These are phyloP conservation scores for Neogale vison DNA, from an alignment of 2,113 vertebrate genomes.

Conservation along the genomic window DNA sequence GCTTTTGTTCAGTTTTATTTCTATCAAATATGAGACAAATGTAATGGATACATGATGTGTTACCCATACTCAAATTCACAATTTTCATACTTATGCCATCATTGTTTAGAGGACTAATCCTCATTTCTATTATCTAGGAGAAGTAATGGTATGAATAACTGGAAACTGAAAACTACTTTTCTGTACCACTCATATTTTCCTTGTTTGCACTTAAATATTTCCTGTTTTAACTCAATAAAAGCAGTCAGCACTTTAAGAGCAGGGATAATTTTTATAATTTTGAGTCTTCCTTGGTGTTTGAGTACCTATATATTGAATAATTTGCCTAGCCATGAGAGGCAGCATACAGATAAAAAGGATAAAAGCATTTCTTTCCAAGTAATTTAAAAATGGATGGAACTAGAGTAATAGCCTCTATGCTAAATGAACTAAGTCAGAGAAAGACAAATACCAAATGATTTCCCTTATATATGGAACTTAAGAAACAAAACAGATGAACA, in stretches of 20 bases:
- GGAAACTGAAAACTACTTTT: conserved; percentile 58
- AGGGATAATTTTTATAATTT: conserved; percentile 49
- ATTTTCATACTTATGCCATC: conserved; percentile 40
- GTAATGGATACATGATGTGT: conserved; percentile 26
- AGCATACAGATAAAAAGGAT: conserved; percentile 35
- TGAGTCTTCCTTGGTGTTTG: conserved; percentile 33
- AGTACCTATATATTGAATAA: conserved; percentile 36
- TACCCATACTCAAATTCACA: conserved; percentile 25
- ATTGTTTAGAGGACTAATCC: conserved; percentile 11
- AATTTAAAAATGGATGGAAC: conserved; percentile 21
- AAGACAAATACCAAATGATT: background rate
- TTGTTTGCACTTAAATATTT: conserved; percentile 56
- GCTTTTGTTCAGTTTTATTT: conserved; percentile 48
- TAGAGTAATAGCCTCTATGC: background rate
- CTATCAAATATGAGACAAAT: conserved; percentile 19
- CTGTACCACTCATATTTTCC: background rate
- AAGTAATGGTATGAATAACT: conserved; percentile 11
- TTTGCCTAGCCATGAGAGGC: conserved; percentile 47
- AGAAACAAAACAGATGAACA: background rate
- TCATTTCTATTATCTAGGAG: conserved; percentile 41
- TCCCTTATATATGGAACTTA: background rate
- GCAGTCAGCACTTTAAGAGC: background rate
- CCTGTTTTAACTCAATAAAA: conserved; percentile 26
- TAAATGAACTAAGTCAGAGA: background rate
- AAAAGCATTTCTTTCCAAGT: conserved; percentile 57